phyloP scores from a whole-genome alignment of 2,888 invertebrate species.

The Nemapogon koenigi region DNA sequence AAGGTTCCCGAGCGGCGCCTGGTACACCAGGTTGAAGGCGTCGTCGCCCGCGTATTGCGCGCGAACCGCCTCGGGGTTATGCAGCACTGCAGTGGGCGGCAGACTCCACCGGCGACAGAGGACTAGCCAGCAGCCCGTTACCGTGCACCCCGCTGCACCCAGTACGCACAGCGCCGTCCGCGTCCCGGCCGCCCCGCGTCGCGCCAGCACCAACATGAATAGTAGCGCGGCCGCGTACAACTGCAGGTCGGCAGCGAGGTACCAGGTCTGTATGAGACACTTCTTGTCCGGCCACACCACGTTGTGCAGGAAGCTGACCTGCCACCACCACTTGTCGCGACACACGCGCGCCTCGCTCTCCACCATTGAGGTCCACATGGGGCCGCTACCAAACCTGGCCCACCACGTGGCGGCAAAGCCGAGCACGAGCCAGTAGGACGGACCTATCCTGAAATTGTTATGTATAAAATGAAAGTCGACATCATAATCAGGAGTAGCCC shows the following conservation, averaged over 20 bases:
- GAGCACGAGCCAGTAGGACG: conserved; percentile 44
- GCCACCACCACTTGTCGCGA: conserved; percentile 49
- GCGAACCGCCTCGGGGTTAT: conserved; percentile 44
- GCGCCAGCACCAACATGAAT: conserved; percentile 35
- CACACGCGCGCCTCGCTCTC: conserved; percentile 37
- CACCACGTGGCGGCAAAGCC: conserved; percentile 52
- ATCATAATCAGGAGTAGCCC: neutral
- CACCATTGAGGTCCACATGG: conserved; percentile 44
- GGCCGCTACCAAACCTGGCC: conserved; percentile 33
- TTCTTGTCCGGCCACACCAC: conserved; percentile 39
- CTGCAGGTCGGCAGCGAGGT: conserved; percentile 55
- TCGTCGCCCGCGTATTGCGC: conserved; percentile 31
- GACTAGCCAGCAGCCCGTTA: conserved; percentile 28
- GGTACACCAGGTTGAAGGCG: conserved; percentile 52
- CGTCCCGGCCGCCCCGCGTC: conserved; percentile 21
- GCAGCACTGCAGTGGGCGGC: conserved; percentile 43
- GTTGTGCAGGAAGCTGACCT: conserved; percentile 49
- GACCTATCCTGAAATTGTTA: conserved; percentile 35
- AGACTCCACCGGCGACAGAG: conserved; percentile 40
- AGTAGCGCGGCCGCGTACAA: conserved; percentile 36
- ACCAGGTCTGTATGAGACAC: conserved; percentile 56
- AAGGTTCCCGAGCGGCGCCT: conserved; percentile 50
- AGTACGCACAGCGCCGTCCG: conserved; percentile 29
- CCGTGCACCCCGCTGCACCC: conserved; percentile 27
- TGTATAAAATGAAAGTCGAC: too few relatives aligned